Base-by-base conservation (phyloP, 2,113 vertebrate genomes). In the Pachypanchax playfairii region DNA sequence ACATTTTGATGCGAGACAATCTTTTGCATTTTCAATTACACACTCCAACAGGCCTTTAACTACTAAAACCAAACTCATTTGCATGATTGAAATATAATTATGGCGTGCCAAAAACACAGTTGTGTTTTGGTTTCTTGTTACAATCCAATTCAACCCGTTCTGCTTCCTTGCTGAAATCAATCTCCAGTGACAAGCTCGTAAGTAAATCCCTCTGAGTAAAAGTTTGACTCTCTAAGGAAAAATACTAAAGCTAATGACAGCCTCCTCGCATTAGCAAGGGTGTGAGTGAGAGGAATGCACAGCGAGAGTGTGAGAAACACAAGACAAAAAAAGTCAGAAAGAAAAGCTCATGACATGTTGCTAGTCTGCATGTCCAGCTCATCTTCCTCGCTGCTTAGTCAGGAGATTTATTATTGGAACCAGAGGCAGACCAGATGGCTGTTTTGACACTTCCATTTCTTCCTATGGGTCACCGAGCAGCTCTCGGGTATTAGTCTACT, bases 81-180 rank as follows among this genome's bases (percentile, higher is more conserved):
- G 88, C 89, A 91, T 91, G 90, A 91, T 91, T 90, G 89, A 90
- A 91, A 90, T 91, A 91, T 89, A 91, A 91, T 92, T 88, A 91
- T 73, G 58, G 62, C 70, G 68, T 79, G 67, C 85, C 84, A 85
- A 86, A 70, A 88, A 88, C 75, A 75, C 43, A 35, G 63, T 80
- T 85, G 71, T 85, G 79, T 89, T 89, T 81, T 74, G 73, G 87
- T 88, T 89, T 70, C 77, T 62, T 67, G 68, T 79, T 79, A 56
- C 81, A 87, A 83, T 84, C 72, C 65, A 64, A 73, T 82, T 77
- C 70, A 74, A 53, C 69, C 28, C 12, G 44, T 74, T 64, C 54
- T 77, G 67, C 60, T 77, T 67, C 73, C 38, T 36, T 6, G 13
- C 51, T 69, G 49, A 57, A 83, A 83, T 80, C 79, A 68, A 79